phyloP scores from a whole-genome alignment of 2,797 vertebrate genomes.

The Chiloscyllium punctatum region DNA sequence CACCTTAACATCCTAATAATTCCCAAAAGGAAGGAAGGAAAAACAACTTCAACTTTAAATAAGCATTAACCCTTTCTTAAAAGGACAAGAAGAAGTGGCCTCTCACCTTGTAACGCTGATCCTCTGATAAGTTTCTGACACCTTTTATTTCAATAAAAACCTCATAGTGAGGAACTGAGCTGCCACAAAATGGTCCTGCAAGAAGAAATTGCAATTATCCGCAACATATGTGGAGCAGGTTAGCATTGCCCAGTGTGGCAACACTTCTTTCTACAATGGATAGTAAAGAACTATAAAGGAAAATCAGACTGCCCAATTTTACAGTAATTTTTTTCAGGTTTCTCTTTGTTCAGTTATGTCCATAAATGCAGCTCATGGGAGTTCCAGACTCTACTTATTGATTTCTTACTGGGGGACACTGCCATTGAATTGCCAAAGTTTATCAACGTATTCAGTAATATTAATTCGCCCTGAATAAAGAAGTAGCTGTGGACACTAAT shows the following conservation, averaged over 20 bases:
- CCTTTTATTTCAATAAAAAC: constrained; percentile 83
- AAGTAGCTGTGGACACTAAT: background rate
- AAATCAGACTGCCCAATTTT: background rate
- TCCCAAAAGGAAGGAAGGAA: background rate
- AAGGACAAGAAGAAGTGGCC: background rate
- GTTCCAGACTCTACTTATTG: background rate
- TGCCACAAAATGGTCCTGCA: constrained; percentile 66
- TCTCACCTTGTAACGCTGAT: constrained; percentile 78
- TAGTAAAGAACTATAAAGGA: background rate
- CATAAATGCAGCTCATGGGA: background rate
- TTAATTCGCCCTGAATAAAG: background rate
- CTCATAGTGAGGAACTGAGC: constrained; percentile 81
- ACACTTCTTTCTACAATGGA: background rate
- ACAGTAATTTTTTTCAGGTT: background rate
- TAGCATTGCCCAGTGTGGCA: background rate
- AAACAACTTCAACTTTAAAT: background rate
- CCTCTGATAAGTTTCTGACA: constrained; percentile 77
- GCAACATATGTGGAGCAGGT: too few relatives aligned
- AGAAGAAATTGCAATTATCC: background rate
- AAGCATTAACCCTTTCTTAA: too few relatives aligned
- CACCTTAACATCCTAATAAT: too few relatives aligned
- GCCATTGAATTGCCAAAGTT: background rate
- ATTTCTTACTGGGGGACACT: background rate
- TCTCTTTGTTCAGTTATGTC: background rate
- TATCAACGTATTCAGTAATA: background rate